These are phyloP conservation scores for Phenganax marumi DNA, from an alignment of 92 coral and sea anemone genomes.

Conservation along the genomic window DNA sequence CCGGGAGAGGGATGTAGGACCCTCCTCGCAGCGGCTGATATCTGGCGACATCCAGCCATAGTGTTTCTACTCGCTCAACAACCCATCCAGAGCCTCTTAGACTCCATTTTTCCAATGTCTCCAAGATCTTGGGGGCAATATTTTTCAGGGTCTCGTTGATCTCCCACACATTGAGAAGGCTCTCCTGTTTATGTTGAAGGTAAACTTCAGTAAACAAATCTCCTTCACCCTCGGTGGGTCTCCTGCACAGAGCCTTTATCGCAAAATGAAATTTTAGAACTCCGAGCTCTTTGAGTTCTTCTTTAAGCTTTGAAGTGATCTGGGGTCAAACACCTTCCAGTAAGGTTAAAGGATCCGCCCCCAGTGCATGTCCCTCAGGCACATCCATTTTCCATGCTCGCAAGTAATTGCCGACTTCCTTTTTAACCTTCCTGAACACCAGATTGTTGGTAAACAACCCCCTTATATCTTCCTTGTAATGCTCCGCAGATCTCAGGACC, in stretches of 20 bases:
- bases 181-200: neutral
- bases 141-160: neutral
- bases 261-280: slow-evolving; percentile 34
- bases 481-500: too few species aligned
- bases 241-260: slow-evolving; percentile 15
- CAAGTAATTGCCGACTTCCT: slow-evolving; percentile 2
- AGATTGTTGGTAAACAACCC: neutral
- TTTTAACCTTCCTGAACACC: neutral
- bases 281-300: slow-evolving; percentile 29
- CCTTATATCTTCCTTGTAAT: too few species aligned
- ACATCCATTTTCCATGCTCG: slow-evolving; percentile 50
- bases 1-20: slow-evolving; percentile 26
- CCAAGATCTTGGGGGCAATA: neutral
- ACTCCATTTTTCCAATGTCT: slow-evolving; percentile 2
- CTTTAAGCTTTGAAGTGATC: slow-evolving; percentile 5
- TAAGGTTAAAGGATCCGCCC: slow-evolving; percentile 5
- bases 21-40: slow-evolving; percentile 28
- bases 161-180: neutral
- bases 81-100: slow-evolving; percentile 10
- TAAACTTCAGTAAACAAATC: neutral
- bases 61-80: slow-evolving; percentile 16
- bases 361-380: slow-evolving; percentile 28
- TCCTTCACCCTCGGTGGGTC: neutral
- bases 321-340: neutral
- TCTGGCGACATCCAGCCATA: slow-evolving; percentile 21